phyloP scores from a whole-genome alignment of 2,113 vertebrate genomes.

The Marmota monax region DNA sequence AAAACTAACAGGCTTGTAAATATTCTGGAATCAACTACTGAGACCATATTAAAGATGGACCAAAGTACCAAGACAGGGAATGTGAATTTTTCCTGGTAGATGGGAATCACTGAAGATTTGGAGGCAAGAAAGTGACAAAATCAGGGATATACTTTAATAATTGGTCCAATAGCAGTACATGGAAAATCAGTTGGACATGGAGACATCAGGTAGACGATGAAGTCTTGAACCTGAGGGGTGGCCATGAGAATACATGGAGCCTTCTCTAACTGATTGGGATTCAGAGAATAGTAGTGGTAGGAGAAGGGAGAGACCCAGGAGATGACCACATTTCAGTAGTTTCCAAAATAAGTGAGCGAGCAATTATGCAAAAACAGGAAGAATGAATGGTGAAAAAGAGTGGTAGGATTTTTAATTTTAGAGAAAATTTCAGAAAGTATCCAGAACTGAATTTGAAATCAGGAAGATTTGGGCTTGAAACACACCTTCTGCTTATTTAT shows the following conservation, averaged over 20 bases:
- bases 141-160: not conserved
- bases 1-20: not conserved
- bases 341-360: not conserved
- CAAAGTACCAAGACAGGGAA: not conserved
- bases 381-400: not conserved
- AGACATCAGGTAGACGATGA: not conserved
- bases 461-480: not conserved
- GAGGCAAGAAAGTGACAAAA: not conserved
- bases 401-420: not conserved
- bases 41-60: not conserved
- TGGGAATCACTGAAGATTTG: not conserved
- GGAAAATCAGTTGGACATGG: not conserved
- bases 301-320: not conserved
- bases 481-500: not conserved
- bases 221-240: not conserved
- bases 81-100: not conserved
- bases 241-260: not conserved
- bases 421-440: not conserved
- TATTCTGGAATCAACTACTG: not conserved
- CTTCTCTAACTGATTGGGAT: not conserved
- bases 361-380: not conserved
- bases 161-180: not conserved
- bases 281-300: not conserved
- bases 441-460: slow-evolving; percentile 13
- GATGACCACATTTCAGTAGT: not conserved